These are phyloP conservation scores for Alectura lathami DNA, from an alignment of 2,113 vertebrate species.

Conservation along the genomic window DNA sequence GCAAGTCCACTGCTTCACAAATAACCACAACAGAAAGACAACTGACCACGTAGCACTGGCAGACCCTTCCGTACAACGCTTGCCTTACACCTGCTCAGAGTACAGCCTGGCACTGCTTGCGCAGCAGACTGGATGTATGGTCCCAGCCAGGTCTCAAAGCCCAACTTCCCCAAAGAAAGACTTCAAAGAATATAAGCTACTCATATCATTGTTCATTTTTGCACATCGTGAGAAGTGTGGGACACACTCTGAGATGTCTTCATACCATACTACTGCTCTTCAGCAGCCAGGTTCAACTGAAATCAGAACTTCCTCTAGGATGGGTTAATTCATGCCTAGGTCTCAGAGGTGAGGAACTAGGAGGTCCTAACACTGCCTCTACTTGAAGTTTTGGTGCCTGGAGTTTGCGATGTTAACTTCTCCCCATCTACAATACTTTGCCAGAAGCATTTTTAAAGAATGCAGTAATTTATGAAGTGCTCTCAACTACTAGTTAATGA, in stretches of 20 bases:
- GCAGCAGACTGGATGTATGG: accelerated
- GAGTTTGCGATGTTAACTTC: neutral
- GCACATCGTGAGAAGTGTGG: accelerated
- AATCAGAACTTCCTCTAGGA: neutral
- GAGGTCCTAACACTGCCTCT: neutral
- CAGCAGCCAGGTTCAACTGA: neutral
- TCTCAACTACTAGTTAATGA: neutral
- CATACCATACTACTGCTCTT: accelerated
- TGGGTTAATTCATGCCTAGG: accelerated
- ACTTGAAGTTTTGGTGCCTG: neutral
- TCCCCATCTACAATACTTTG: neutral
- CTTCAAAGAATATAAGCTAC: neutral
- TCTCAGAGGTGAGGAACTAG: neutral
- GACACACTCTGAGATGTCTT: neutral
- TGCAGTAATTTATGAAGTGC: neutral
- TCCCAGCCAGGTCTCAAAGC: neutral
- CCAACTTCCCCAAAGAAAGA: neutral
- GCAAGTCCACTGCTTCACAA: neutral
- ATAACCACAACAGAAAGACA: neutral
- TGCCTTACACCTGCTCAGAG: neutral
- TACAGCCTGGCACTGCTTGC: neutral
- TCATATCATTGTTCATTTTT: neutral
- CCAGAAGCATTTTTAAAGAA: neutral
- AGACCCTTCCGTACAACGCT: neutral
- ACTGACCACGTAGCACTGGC: neutral